Percentiles rank a stretch among this genome's conserved stretches.
Conservation (phyloP, 2,888 invertebrate species). For the Ornithoptera priamus region DNA sequence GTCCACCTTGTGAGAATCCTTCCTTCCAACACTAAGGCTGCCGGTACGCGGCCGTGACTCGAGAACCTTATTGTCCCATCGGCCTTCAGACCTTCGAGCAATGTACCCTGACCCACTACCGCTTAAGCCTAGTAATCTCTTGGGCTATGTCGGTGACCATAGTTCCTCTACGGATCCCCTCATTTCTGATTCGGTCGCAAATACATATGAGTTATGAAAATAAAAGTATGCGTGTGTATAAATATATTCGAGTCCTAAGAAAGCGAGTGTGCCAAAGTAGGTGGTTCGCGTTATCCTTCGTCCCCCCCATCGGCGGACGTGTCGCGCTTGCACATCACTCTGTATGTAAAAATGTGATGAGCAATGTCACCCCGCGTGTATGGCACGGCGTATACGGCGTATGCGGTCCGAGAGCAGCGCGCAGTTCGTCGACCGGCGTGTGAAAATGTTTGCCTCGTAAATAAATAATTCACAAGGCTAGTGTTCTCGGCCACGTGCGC, state of each 20-base stretch:
- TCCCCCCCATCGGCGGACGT: background rate
- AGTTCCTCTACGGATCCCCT: no score
- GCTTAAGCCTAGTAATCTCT: no score
- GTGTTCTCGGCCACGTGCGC: conserved; percentile 77
- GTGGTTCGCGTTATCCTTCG: background rate
- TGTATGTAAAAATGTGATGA: conserved; percentile 37
- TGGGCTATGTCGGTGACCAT: no score
- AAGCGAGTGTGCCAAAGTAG: background rate
- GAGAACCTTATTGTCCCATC: no score
- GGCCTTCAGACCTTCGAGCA: no score
- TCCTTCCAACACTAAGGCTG: no score
- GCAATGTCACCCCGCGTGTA: conserved; percentile 49
- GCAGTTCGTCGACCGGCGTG: conserved; percentile 78
- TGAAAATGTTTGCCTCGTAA: conserved; percentile 78
- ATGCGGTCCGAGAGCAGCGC: conserved; percentile 72
- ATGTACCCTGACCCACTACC: no score
- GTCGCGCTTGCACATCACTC: conserved; percentile 26
- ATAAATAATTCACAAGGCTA: conserved; percentile 81
- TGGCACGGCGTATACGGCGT: conserved; percentile 52
- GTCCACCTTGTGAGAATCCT: no score
- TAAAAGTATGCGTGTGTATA: no score
- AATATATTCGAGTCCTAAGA: background rate
- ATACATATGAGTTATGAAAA: no score
- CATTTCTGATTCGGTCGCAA: background rate
- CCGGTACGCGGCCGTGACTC: no score